Conservation (phyloP, 2,797 vertebrate genomes). For the Pseudomugil tenellus region DNA sequence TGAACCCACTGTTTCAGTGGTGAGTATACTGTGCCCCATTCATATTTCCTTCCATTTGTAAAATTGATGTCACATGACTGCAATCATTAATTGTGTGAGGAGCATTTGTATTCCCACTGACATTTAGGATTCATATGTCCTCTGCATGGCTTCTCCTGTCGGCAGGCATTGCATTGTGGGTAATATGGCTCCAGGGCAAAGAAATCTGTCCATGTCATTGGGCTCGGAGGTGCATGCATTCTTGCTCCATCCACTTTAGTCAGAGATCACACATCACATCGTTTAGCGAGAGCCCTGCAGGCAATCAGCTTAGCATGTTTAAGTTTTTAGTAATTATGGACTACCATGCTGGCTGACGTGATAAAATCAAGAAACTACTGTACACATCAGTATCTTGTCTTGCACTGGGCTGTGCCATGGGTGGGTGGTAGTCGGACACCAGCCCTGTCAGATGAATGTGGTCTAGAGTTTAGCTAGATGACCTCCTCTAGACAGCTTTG, state of each 20-base stretch:
- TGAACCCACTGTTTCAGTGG: constrained; percentile 77
- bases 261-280: constrained; percentile 74
- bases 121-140: constrained; percentile 73
- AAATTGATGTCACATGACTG: constrained; percentile 75
- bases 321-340: constrained; percentile 84
- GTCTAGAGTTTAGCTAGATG: constrained; percentile 79
- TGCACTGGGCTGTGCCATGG: constrained; percentile 66
- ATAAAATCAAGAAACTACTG: constrained; percentile 79
- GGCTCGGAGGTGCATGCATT: constrained; percentile 82
- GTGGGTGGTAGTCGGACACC: constrained; percentile 82
- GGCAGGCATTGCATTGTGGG: constrained; percentile 79
- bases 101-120: constrained; percentile 77
- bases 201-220: constrained; percentile 82
- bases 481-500: constrained; percentile 83
- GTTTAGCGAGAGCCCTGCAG: constrained; percentile 51
- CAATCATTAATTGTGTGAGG: constrained; percentile 78
- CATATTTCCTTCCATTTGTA: constrained; percentile 53
- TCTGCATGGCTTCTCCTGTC: constrained; percentile 76
- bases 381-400: constrained; percentile 63
- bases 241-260: constrained; percentile 78
- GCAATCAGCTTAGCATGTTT: constrained; percentile 78
- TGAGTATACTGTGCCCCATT: constrained; percentile 68
- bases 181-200: constrained; percentile 75
- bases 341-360: constrained; percentile 73
- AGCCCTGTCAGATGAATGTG: constrained; percentile 82